phyloP scores from a whole-genome alignment of 1,140 invertebrate species.

The Cardiocondyla obscurior region DNA sequence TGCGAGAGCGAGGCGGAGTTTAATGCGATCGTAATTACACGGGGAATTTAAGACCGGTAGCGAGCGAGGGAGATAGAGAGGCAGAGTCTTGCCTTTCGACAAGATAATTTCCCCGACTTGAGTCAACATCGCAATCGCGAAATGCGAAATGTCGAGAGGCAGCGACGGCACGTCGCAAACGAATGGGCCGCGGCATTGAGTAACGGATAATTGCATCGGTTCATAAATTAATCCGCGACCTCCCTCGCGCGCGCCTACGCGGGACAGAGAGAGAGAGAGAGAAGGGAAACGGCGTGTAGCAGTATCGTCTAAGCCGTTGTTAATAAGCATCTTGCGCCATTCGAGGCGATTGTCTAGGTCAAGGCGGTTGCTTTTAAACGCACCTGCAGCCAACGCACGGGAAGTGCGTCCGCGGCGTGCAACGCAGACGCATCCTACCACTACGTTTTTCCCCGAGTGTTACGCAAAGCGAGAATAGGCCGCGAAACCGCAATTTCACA shows the following conservation, averaged over 20 bases:
- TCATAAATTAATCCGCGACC: constrained; percentile 75
- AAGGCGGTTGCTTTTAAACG: constrained; percentile 45
- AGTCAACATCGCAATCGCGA: constrained; percentile 52
- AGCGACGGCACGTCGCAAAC: constrained; percentile 1
- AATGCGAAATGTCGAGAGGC: constrained; percentile 35
- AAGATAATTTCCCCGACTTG: constrained; percentile 39
- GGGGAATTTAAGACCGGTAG: constrained; percentile 73
- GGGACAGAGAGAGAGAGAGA: background rate
- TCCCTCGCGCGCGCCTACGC: constrained; percentile 72
- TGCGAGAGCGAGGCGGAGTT: constrained; percentile 1
- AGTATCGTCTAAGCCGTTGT: constrained; percentile 71
- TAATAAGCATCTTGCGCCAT: constrained; percentile 62
- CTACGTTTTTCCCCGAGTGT: constrained; percentile 6
- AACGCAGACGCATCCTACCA: background rate
- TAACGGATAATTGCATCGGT: constrained; percentile 76
- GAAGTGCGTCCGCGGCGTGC: background rate
- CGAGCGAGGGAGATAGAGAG: background rate
- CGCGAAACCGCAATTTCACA: background rate
- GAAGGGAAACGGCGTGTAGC: constrained; percentile 55
- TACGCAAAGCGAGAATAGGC: background rate
- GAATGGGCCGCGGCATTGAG: constrained; percentile 60
- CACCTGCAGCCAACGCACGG: constrained; percentile 18
- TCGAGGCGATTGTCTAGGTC: constrained; percentile 54
- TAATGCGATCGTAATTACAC: constrained; percentile 63
- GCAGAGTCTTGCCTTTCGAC: constrained; percentile 37